Evolutionary conservation across 2,797 vertebrate species (phyloP), one percentile per base, ranked within the genome.

Genomic region (Rhinichthys osculus): DNA sequence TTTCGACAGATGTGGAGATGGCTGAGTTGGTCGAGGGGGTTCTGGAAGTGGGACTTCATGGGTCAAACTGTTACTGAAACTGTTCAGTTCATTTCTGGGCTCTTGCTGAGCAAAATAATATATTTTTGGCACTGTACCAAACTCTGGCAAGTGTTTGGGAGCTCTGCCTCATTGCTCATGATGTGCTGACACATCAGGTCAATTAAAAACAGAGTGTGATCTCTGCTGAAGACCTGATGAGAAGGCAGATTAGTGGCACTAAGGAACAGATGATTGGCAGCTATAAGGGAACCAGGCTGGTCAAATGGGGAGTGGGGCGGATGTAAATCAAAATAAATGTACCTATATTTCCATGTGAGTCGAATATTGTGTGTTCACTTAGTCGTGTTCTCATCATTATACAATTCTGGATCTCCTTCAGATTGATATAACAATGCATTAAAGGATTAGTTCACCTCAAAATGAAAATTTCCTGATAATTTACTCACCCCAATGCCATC

Each of bases 181-280:
- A 47, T 50, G 30, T 69, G 83, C 73, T 84, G 47, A 84, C 2
- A 21, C 72, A 76, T 70, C n/a, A 78, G 47, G 50, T 77, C 23
- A 78, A 69, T 78, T 81, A 70, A 81, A 81, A 81, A 70, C 47
- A 33, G 78, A 84, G 73, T 78, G 35, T 69, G 64, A 78, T 67
- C 62, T 57, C 82, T 14, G 21, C 35, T 76, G 72, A 83, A 83
- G 30, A 78, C 35, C 72, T 70, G 83, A 84, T 84, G 73, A 84
- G 35, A 21, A 78, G 73, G 64, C 83, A 84, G 9, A 83, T 83
- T 83, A 83, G 44, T 67, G 57, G 33, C 16, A 21, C 57, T 66
- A 74, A 66, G 30, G 23, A 83, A 76, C 33, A 66, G 42, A 76
- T 76, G 71, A 50, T 13, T 67, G 42, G 72, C 59, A 83, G 21